Conservation (phyloP, 2,888 invertebrate genomes). For the Physocephala rufipes region DNA sequence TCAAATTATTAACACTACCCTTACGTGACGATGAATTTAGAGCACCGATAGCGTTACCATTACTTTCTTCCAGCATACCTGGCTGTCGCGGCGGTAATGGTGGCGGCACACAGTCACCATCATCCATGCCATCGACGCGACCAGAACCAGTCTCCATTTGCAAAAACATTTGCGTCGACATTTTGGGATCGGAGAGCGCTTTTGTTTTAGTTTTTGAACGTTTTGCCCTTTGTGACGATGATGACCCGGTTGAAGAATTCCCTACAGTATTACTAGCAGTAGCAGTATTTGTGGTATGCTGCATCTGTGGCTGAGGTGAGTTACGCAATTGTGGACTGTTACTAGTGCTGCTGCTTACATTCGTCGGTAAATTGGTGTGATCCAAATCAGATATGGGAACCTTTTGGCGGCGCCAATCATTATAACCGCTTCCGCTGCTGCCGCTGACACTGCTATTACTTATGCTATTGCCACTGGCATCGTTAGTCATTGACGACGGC, state of each 20-base stretch:
- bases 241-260: conserved; percentile 19
- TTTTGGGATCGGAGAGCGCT: conserved; percentile 66
- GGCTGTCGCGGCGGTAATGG: conserved; percentile 72
- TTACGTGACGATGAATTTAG: conserved; percentile 41
- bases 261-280: conserved; percentile 41
- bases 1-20: conserved; percentile 58
- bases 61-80: conserved; percentile 64
- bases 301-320: conserved; percentile 42
- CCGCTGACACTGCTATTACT: conserved; percentile 14
- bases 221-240: conserved; percentile 26
- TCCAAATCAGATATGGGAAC: conserved; percentile 64
- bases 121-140: conserved; percentile 39
- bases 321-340: conserved; percentile 42
- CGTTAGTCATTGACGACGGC: conserved; percentile 28
- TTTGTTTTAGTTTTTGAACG: conserved; percentile 64
- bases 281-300: conserved; percentile 23
- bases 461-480: conserved; percentile 7
- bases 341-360: conserved; percentile 41
- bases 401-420: conserved; percentile 48
- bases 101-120: conserved; percentile 65
- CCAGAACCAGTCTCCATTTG: conserved; percentile 60
- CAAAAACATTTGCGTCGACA: conserved; percentile 66
- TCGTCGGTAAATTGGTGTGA: conserved; percentile 51
- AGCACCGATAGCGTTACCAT: background rate
- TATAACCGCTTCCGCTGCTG: conserved; percentile 19